Conservation (phyloP, 1,140 invertebrate species). For the Gonioctena quinquepunctata region DNA sequence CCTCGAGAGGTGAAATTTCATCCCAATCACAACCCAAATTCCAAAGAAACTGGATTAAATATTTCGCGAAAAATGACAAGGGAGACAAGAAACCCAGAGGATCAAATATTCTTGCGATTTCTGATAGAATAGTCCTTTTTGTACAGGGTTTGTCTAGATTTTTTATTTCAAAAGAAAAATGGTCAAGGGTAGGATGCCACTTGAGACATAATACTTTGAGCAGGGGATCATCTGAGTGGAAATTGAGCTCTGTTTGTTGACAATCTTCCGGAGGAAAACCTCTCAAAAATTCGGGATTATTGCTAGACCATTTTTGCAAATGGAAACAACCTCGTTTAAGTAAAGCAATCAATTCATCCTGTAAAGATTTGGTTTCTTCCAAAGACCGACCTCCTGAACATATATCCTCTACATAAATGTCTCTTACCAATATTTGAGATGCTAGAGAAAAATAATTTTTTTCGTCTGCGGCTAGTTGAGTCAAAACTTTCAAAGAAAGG, state of each 20-base stretch:
- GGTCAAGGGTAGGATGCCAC: neutral
- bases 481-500: constrained; percentile 31
- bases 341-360: constrained; percentile 16
- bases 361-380: constrained; percentile 35
- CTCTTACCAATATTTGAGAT: constrained; percentile 10
- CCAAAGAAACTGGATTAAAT: constrained; percentile 16
- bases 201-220: constrained; percentile 4
- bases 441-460: constrained; percentile 25
- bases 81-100: constrained; percentile 51
- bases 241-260: neutral
- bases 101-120: constrained; percentile 44
- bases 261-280: neutral
- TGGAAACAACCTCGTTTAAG: constrained; percentile 38
- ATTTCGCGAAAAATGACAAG: constrained; percentile 33
- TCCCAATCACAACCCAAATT: neutral
- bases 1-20: neutral
- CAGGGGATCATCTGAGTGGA: neutral
- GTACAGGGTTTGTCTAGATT: constrained; percentile 17
- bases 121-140: constrained; percentile 45
- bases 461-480: constrained; percentile 49
- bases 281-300: constrained; percentile 26
- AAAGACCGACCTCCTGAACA: constrained; percentile 42
- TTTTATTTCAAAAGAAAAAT: neutral
- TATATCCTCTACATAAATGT: constrained; percentile 54
- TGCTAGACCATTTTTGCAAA: constrained; percentile 42